Conservation (phyloP, 2,113 vertebrate species). For the Sigmodon hispidus region DNA sequence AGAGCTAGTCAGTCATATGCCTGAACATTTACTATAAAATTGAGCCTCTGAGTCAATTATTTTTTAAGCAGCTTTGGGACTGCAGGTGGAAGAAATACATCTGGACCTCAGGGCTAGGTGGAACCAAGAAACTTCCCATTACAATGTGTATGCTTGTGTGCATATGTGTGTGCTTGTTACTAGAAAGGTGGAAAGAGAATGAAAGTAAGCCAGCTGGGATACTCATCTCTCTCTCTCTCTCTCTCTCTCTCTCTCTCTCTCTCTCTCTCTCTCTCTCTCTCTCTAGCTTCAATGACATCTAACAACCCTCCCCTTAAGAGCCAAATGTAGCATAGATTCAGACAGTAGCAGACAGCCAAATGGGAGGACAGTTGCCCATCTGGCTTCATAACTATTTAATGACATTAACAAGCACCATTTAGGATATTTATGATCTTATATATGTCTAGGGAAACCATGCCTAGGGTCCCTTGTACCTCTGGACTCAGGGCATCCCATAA, state of each 20-base stretch:
- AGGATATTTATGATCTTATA: not conserved
- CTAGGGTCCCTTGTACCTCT: not conserved
- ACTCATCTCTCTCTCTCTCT: not conserved
- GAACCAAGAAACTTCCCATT: too few species aligned
- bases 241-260: too few species aligned
- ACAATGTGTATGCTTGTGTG: not conserved
- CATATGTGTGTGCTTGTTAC: not conserved
- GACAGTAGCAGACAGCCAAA: not conserved
- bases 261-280: too few species aligned
- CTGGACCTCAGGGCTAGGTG: too few species aligned
- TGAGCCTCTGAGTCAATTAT: too few species aligned
- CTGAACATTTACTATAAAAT: too few species aligned
- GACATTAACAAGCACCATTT: not conserved
- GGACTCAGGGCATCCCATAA: not conserved
- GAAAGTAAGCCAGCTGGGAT: not conserved
- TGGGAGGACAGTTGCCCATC: not conserved
- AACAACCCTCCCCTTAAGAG: not conserved
- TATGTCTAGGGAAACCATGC: not conserved
- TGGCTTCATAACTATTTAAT: not conserved
- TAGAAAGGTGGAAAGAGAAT: not conserved
- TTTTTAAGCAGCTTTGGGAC: too few species aligned
- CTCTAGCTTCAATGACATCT: not conserved
- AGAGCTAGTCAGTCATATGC: too few species aligned
- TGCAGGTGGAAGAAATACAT: too few species aligned
- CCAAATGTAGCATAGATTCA: not conserved